A percentile compares a stretch with the other conserved stretches of the same genome.
Evolutionary conservation across 2,113 vertebrate species (phyloP).

Genomic region (Ictidomys tridecemlineatus): DNA sequence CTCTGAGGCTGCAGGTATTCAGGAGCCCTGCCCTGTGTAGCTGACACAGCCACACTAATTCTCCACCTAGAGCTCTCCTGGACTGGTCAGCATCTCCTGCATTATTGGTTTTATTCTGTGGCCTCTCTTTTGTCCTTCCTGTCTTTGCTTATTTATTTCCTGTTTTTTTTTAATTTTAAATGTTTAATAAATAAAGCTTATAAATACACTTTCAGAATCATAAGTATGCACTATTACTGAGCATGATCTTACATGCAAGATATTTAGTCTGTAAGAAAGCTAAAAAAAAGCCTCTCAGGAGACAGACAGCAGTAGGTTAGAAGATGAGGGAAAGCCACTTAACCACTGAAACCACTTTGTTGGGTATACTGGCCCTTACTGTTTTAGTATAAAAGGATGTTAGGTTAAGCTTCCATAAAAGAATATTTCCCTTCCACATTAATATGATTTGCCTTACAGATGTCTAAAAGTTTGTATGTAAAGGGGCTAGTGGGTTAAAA

Average conservation of each 20-base stretch:
- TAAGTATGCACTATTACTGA: neutral
- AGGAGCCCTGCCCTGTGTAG: fast-evolving
- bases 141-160: neutral
- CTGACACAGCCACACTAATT: neutral
- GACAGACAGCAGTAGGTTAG: neutral
- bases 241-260: neutral
- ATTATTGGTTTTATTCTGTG: neutral
- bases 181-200: neutral
- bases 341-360: neutral
- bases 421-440: neutral
- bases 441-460: neutral
- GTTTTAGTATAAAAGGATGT: neutral
- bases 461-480: neutral
- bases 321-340: neutral
- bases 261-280: neutral
- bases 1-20: neutral
- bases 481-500: neutral
- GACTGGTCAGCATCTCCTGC: neutral
- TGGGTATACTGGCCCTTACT: neutral
- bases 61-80: neutral
- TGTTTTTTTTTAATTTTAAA: neutral
- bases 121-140: neutral
- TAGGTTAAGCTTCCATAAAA: neutral
- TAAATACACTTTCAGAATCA: neutral
- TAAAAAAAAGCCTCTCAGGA: neutral